Conservation (phyloP, 1,140 invertebrate species). For the Drosophila subobscura region DNA sequence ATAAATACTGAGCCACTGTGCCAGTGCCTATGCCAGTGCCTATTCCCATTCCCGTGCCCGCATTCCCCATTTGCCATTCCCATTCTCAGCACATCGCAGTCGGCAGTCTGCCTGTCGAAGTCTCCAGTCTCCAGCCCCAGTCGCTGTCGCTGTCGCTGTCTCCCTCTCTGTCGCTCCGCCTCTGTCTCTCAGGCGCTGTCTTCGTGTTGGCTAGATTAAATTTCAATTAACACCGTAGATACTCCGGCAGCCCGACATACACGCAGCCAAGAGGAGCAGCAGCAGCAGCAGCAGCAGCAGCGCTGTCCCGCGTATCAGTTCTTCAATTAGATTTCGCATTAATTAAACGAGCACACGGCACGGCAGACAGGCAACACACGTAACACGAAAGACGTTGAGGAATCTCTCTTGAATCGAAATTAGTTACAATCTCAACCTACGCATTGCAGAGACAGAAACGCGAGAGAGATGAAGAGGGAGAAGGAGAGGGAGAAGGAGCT, state of each 20-base stretch:
- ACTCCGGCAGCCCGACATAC: slow-evolving; percentile 33
- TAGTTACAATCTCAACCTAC: slow-evolving; percentile 14
- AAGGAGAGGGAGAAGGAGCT: no score
- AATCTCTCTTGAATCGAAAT: slow-evolving; percentile 33
- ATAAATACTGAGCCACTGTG: slow-evolving; percentile 31
- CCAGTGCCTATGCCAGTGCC: slow-evolving; percentile 11
- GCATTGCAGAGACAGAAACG: no score
- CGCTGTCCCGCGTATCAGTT: slow-evolving; percentile 47
- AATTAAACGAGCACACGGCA: slow-evolving; percentile 55
- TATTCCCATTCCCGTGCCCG: slow-evolving; percentile 24
- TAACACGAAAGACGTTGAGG: slow-evolving; percentile 11
- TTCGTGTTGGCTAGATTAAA: slow-evolving; percentile 71
- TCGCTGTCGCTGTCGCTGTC: not conserved
- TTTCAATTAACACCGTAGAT: slow-evolving; percentile 71
- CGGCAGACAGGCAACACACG: slow-evolving; percentile 9
- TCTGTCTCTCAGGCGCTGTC: not conserved
- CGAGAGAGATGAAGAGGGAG: no score
- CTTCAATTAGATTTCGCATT: slow-evolving; percentile 74
- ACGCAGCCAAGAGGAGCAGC: slow-evolving; percentile 9
- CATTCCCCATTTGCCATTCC: slow-evolving; percentile 25
- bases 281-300: no score
- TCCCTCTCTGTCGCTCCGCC: slow-evolving; percentile 11
- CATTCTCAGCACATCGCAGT: slow-evolving; percentile 38
- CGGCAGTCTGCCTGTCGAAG: no score
- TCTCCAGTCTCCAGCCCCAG: not conserved